These are phyloP conservation scores for Ricordea florida DNA, from an alignment of 92 coral and sea anemone genomes.

Conservation along the genomic window DNA sequence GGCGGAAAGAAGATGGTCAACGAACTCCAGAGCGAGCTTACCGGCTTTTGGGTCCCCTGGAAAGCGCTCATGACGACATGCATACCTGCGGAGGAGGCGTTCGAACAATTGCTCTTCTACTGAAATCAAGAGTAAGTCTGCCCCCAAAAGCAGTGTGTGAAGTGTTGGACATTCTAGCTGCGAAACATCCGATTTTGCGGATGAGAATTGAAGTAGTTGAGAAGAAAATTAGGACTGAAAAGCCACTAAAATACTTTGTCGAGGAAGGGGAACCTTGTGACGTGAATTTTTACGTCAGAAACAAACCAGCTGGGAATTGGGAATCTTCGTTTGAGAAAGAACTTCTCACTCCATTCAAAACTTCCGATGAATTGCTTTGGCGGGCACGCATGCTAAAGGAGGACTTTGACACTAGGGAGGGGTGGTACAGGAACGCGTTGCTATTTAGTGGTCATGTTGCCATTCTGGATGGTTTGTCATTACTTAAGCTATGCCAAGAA, in stretches of 20 bases:
- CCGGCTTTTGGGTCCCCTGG: slow-evolving; percentile 40
- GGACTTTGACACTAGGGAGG: slow-evolving; percentile 63
- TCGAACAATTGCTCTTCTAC: slow-evolving; percentile 36
- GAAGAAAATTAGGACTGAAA: slow-evolving; percentile 1
- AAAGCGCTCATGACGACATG: slow-evolving; percentile 47
- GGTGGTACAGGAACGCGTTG: slow-evolving; percentile 65
- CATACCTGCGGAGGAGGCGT: slow-evolving; percentile 63
- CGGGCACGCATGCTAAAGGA: slow-evolving; percentile 67
- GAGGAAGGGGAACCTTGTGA: slow-evolving; percentile 52
- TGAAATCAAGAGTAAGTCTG: slow-evolving; percentile 37
- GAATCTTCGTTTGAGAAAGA: slow-evolving; percentile 63
- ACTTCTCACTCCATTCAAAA: slow-evolving; percentile 47
- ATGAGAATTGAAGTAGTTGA: slow-evolving; percentile 38
- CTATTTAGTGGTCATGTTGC: slow-evolving; percentile 62
- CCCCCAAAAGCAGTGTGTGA: slow-evolving; percentile 22
- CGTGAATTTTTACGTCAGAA: slow-evolving; percentile 50
- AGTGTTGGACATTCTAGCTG: slow-evolving; percentile 44
- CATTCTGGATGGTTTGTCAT: slow-evolving; percentile 67
- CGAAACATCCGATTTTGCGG: slow-evolving; percentile 57
- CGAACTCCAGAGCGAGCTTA: slow-evolving; percentile 8
- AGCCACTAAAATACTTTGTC: slow-evolving; percentile 41
- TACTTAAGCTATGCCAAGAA: slow-evolving; percentile 59
- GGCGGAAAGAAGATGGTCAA: background rate
- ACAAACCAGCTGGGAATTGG: slow-evolving; percentile 58
- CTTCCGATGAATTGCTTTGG: slow-evolving; percentile 71